These are phyloP conservation scores for Limnephilus auricula DNA, from an alignment of 2,888 invertebrate species.

Conservation along the genomic window DNA sequence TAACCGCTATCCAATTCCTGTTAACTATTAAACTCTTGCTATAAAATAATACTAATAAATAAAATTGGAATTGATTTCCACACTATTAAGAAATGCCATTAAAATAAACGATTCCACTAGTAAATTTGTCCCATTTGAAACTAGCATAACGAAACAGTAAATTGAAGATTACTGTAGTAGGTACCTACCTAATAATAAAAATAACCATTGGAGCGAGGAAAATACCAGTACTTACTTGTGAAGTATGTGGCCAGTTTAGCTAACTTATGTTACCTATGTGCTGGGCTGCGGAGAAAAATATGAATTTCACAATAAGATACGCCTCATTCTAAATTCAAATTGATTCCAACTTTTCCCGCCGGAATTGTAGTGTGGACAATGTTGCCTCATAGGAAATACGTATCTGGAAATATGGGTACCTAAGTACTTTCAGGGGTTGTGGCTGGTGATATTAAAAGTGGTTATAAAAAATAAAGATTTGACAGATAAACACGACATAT, in stretches of 20 bases:
- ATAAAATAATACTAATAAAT: not conserved
- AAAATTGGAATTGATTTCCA: not conserved
- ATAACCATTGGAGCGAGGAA: constrained; percentile 4
- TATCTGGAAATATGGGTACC: not conserved
- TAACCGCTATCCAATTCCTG: not conserved
- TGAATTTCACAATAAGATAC: constrained; percentile 47
- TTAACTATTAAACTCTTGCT: not conserved
- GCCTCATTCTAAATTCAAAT: constrained; percentile 45
- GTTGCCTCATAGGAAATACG: constrained; percentile 13
- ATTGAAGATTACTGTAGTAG: constrained; percentile 1
- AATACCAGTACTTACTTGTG: not conserved
- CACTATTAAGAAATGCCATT: not conserved
- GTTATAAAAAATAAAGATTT: too few species aligned
- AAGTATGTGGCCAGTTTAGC: not conserved
- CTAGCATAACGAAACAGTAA: not conserved
- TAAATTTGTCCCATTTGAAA: not conserved
- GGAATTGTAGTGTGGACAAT: not conserved
- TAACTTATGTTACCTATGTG: not conserved
- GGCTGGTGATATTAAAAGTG: not conserved
- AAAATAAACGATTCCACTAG: not conserved
- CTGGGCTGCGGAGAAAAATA: constrained; percentile 15
- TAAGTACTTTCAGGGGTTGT: not conserved
- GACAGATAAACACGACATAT: not conserved
- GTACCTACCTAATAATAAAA: constrained; percentile 1
- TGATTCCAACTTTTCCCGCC: constrained; percentile 35